Conservation (phyloP, 1,140 invertebrate genomes). For the Trichoplusia ni region DNA sequence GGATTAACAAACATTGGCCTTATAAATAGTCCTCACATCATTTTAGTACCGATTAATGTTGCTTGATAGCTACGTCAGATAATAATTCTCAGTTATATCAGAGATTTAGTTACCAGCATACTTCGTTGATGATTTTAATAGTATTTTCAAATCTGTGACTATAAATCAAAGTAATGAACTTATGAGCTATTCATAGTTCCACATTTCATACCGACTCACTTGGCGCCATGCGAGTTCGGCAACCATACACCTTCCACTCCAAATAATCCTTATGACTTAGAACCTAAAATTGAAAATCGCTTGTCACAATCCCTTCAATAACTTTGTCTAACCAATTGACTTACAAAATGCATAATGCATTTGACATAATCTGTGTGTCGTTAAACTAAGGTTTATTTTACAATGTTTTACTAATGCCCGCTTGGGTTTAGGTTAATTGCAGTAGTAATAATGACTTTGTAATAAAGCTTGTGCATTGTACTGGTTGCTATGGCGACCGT, state of each 20-base stretch:
- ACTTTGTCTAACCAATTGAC: background rate
- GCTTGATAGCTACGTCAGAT: constrained; percentile 6
- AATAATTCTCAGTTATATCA: constrained; percentile 17
- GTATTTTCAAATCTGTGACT: constrained; percentile 20
- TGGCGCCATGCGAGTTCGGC: constrained; percentile 11
- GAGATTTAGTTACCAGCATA: constrained; percentile 20
- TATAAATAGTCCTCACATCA: too few species aligned
- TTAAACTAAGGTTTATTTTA: too few species aligned
- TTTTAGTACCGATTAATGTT: too few species aligned
- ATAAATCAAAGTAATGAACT: constrained; percentile 33
- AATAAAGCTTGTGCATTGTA: constrained; percentile 53
- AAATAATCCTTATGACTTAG: background rate
- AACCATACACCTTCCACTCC: background rate
- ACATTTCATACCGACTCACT: background rate
- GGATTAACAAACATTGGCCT: too few species aligned
- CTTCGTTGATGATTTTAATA: constrained; percentile 27
- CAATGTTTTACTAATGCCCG: too few species aligned
- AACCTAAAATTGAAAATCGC: constrained; percentile 18
- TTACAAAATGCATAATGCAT: constrained; percentile 8
- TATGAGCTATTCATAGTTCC: constrained; percentile 19
- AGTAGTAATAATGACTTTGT: constrained; percentile 42
- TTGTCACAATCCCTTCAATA: background rate
- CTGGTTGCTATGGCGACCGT: constrained; percentile 52
- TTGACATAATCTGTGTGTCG: too few species aligned
- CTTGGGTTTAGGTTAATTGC: constrained; percentile 40